Evolutionary conservation across 2,888 invertebrate species (phyloP).

Genomic region (Pollenia griseotomentosa): DNA sequence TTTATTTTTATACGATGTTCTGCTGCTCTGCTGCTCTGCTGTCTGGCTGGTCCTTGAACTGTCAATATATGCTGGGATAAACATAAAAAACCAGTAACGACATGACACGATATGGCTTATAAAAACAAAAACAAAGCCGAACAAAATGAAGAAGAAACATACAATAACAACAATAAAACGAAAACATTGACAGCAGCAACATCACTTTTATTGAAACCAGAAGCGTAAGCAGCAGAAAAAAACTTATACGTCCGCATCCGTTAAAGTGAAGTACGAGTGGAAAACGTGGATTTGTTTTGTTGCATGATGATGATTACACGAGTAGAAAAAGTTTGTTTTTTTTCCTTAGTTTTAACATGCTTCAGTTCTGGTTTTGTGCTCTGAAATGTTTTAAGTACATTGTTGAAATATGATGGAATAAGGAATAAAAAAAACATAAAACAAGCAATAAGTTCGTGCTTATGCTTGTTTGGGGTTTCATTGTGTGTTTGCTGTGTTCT

Average conservation of each 20-base stretch:
- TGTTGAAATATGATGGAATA: conserved; percentile 46
- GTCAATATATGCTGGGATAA: conserved; percentile 76
- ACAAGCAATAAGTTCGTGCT: conserved; percentile 56
- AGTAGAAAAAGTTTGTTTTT: conserved; percentile 61
- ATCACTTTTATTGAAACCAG: conserved; percentile 70
- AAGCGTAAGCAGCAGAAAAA: conserved; percentile 57
- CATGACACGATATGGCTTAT: conserved; percentile 53
- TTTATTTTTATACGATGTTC: conserved; percentile 37
- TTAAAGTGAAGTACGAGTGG: conserved; percentile 71
- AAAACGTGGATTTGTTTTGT: conserved; percentile 74
- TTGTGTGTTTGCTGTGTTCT: conserved; percentile 41
- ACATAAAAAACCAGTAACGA: conserved; percentile 72
- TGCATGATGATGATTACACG: conserved; percentile 70
- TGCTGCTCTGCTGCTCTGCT: conserved; percentile 74
- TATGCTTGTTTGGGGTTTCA: conserved; percentile 56
- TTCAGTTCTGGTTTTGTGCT: conserved; percentile 66
- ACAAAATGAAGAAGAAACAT: conserved; percentile 54
- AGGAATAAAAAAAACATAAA: conserved; percentile 11
- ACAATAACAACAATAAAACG: conserved; percentile 58
- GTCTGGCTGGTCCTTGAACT: conserved; percentile 82
- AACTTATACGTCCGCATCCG: conserved; percentile 68
- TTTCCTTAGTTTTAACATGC: conserved; percentile 50
- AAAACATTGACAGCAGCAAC: conserved; percentile 54
- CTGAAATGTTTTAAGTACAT: conserved; percentile 66
- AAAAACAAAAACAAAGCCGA: conserved; percentile 60